Base-by-base conservation (phyloP, 2,113 vertebrate species). In the Cottus gobio region DNA sequence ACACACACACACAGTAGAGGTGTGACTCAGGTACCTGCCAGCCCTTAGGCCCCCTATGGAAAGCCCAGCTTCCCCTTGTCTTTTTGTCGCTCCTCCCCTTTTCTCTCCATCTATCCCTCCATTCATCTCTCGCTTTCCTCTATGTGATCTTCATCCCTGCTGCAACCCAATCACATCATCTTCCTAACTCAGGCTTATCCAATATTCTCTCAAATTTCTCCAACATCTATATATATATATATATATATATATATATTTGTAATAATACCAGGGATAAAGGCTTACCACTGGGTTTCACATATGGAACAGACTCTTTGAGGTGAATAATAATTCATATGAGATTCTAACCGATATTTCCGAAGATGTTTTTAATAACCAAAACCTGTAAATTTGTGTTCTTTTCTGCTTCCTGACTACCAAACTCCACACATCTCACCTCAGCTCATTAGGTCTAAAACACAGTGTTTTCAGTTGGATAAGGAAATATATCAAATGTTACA, bases 21-120 rank as follows among this genome's bases (percentile, higher is more conserved):
- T 90, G 87, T 92, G 85, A 91, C 80, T 90, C 88, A 90, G 85
- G 87, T 88, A 86, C 72, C 75, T 91, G 87, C 87, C 91, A 87
- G 81, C 90, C 63, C 77, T 85, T 85, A 68, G 84, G 75, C 81
- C 74, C 85, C 91, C 87, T 81, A 69, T 80, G 65, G 89, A 85
- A 85, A 81, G 44, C 85, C 65, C 75, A 74, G 77, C 80, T 86
- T 90, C 82, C 50, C 71, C 83, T 84, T 85, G 79, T 83, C 85
- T 89, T 84, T 78, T 79, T 80, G 71, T 82, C 18, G 26, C 75
- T 88, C 75, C 83, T 75, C 84, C 75, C 72, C 57, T 73, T 86
- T 82, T 52, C 57, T 74, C 57, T 82, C 64, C 52, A 75, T 84
- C 72, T 60, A 62, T 66, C 66, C 67, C 61, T 76, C 64, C 68